These are phyloP conservation scores for Lasioglossum pauxillum DNA, from an alignment of 2,888 invertebrate species.

Conservation along the genomic window DNA sequence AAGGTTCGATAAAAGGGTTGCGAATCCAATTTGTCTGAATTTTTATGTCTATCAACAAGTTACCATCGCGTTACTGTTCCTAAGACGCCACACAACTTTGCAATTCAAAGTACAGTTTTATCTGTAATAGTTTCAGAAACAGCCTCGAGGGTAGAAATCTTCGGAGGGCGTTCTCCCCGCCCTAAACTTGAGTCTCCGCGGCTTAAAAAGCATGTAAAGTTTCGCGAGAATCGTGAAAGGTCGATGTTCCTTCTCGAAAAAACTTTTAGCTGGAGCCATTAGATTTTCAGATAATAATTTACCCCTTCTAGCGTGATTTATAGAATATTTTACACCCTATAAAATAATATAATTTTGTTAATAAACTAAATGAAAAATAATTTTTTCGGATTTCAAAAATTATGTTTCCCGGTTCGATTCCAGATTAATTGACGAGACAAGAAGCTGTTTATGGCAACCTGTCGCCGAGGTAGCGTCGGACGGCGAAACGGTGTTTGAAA, in stretches of 20 bases:
- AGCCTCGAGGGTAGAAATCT: neutral
- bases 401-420: neutral
- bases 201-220: neutral
- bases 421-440: neutral
- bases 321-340: too few relatives aligned
- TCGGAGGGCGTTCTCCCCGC: neutral
- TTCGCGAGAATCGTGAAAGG: neutral
- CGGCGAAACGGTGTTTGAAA: slow-evolving; percentile 27
- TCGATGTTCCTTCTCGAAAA: neutral
- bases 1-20: neutral
- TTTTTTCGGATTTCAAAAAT: neutral
- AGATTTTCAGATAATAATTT: too few relatives aligned
- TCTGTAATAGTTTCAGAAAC: slow-evolving; percentile 1
- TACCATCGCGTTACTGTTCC: neutral
- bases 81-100: neutral
- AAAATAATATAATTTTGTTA: too few relatives aligned
- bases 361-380: too few relatives aligned
- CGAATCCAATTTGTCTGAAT: too few relatives aligned
- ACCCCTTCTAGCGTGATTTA: too few relatives aligned
- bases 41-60: neutral
- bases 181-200: neutral
- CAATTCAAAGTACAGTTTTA: neutral
- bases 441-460: neutral
- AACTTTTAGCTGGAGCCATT: neutral
- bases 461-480: neutral